phyloP scores from a whole-genome alignment of 2,888 invertebrate species.

The Patella ulyssiponensis region DNA sequence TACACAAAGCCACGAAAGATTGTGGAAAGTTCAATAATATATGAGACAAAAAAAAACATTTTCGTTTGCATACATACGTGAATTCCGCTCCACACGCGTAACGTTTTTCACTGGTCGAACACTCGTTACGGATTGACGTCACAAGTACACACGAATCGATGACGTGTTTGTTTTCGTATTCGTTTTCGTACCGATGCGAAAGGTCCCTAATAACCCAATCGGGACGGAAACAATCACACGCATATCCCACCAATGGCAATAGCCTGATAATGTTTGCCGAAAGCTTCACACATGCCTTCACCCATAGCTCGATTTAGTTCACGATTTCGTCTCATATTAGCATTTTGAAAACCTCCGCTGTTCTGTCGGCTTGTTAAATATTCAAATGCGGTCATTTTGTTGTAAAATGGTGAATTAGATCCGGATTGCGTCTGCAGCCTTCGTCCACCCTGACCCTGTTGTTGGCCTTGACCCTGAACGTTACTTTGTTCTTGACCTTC shows the following conservation, averaged over 20 bases:
- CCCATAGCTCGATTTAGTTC: constrained; percentile 3
- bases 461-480: neutral
- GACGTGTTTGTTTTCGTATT: no score
- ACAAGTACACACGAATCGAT: no score
- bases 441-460: neutral
- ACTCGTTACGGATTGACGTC: no score
- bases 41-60: no score
- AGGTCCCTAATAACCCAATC: neutral
- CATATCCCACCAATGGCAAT: constrained; percentile 6
- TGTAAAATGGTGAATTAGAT: neutral
- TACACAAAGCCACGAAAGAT: no score
- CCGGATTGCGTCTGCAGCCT: neutral
- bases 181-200: no score
- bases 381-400: neutral
- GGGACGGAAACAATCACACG: neutral
- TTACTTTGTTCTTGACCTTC: no score
- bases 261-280: neutral
- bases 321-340: neutral
- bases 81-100: no score
- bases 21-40: no score
- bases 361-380: neutral
- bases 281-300: neutral
- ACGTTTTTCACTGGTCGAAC: no score
- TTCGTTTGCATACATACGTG: no score
- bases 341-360: neutral